These are phyloP conservation scores for Pyrocephalus nanus DNA, from an alignment of 2,797 vertebrate genomes.

Conservation along the genomic window DNA sequence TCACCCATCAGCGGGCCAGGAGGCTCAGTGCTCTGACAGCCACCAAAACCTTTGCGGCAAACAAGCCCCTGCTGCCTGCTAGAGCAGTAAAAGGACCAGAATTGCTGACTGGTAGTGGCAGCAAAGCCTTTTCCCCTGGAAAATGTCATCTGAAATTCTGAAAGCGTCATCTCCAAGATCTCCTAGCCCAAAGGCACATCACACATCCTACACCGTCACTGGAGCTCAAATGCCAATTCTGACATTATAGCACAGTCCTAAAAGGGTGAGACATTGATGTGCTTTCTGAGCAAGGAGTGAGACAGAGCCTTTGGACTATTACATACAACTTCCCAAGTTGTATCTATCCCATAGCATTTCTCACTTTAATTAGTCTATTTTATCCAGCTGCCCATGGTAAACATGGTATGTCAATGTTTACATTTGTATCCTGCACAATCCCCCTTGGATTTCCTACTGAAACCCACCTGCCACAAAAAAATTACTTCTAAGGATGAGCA, in stretches of 20 bases:
- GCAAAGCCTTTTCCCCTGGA: conserved; percentile 51
- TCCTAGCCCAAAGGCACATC: conserved; percentile 51
- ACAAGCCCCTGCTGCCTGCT: conserved; percentile 10
- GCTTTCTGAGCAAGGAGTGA: background rate
- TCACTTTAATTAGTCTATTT: background rate
- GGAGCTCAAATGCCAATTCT: background rate
- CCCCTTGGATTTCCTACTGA: background rate
- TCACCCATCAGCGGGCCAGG: conserved; percentile 28
- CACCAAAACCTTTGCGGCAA: conserved; percentile 9
- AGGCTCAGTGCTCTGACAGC: conserved; percentile 41
- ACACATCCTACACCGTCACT: background rate
- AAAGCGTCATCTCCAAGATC: conserved; percentile 21
- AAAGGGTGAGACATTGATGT: background rate
- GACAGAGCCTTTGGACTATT: accelerated
- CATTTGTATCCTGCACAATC: background rate
- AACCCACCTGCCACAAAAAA: background rate
- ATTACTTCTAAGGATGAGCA: background rate
- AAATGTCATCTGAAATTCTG: conserved; percentile 67
- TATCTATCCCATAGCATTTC: background rate
- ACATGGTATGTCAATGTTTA: accelerated
- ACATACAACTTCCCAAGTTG: background rate
- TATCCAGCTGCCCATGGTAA: background rate
- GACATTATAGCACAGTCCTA: background rate
- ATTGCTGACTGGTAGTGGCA: conserved; percentile 70
- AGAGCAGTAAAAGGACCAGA: conserved; percentile 69